These are phyloP conservation scores for Fundulus diaphanus DNA, from an alignment of 2,797 vertebrate genomes.

Conservation along the genomic window DNA sequence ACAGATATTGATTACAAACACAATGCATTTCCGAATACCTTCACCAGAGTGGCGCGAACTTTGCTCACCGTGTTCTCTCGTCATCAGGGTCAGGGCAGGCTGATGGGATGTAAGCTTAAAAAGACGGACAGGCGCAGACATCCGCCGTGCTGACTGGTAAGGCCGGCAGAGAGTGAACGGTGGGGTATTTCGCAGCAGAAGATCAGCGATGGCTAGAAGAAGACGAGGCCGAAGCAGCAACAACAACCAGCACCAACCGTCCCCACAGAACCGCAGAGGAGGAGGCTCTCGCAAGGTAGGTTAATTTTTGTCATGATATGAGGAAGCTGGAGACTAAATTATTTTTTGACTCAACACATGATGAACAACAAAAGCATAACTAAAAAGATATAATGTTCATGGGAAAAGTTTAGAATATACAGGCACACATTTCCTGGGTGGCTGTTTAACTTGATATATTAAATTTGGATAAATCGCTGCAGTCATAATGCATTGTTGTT, in stretches of 20 bases:
- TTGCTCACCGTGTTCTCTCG: constrained; percentile 68
- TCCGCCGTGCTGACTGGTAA: not conserved
- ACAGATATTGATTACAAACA: constrained; percentile 32
- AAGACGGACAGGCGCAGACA: constrained; percentile 18
- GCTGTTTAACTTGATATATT: not conserved
- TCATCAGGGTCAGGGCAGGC: constrained; percentile 71
- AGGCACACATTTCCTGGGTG: constrained; percentile 1
- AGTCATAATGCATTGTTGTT: constrained; percentile 8
- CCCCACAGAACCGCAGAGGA: constrained; percentile 37
- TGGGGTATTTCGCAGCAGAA: constrained; percentile 11
- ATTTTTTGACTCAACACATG: not conserved
- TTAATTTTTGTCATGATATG: constrained; percentile 6
- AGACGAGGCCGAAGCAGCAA: constrained; percentile 73
- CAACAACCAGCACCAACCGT: constrained; percentile 52
- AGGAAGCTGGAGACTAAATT: not conserved
- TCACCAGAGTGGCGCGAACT: constrained; percentile 67
- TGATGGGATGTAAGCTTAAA: constrained; percentile 35
- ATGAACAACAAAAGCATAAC: not conserved
- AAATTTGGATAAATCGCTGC: not conserved
- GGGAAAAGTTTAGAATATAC: constrained; percentile 5
- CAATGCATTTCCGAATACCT: constrained; percentile 12
- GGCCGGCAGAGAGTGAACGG: constrained; percentile 30
- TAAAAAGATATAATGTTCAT: not conserved
- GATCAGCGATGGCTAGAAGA: constrained; percentile 72
- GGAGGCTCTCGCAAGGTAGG: constrained; percentile 56